Evolutionary conservation across 2,888 invertebrate species (phyloP).

Genomic region (Andrena camellia): DNA sequence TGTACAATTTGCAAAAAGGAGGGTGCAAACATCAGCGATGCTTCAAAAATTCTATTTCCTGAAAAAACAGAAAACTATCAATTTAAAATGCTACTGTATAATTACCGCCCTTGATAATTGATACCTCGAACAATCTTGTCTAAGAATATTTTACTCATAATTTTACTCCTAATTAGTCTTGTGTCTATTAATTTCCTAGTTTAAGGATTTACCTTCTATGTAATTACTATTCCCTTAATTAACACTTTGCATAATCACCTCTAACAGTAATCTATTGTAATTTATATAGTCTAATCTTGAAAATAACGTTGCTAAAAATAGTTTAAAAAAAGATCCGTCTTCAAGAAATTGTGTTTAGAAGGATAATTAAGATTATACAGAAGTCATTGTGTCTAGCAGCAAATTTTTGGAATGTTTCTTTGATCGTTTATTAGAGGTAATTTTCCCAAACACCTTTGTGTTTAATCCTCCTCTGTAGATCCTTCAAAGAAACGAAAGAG

Average conservation of each 20-base stretch:
- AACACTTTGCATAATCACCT: not conserved
- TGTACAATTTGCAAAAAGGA: conserved; percentile 7
- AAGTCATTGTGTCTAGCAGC: too few relatives aligned
- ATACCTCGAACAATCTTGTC: not conserved
- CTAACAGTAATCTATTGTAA: not conserved
- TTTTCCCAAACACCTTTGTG: not conserved
- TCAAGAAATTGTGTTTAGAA: too few relatives aligned
- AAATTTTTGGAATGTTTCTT: too few relatives aligned
- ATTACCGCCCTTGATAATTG: conserved; percentile 5
- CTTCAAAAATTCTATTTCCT: not conserved
- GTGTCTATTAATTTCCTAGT: not conserved
- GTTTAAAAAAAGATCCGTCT: too few relatives aligned
- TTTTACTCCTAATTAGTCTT: not conserved
- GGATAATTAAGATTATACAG: too few relatives aligned
- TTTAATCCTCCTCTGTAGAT: not conserved
- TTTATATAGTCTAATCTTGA: too few relatives aligned
- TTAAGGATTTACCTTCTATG: too few relatives aligned
- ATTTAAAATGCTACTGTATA: not conserved
- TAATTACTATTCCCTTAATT: conserved; percentile 18
- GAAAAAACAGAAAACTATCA: not conserved
- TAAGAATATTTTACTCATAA: not conserved
- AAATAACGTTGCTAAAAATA: too few relatives aligned
- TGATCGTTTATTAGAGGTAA: not conserved
- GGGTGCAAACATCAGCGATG: not conserved
- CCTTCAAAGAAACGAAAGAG: not conserved